Evolutionary conservation across 2,797 vertebrate genomes (phyloP).

Genomic region (Triplophysa yarkandensis): DNA sequence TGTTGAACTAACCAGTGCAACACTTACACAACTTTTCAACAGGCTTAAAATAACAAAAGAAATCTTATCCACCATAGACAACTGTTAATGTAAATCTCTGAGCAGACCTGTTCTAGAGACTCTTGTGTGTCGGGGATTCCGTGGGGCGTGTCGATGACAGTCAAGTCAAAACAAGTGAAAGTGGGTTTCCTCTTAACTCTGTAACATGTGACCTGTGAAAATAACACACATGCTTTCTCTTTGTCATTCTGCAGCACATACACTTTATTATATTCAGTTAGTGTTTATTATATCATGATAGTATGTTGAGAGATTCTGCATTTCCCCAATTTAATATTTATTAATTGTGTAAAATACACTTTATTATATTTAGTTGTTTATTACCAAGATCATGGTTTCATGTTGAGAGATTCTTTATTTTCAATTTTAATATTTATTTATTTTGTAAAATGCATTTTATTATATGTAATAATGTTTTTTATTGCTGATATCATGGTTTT

Average conservation of each 20-base stretch:
- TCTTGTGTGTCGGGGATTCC: slow-evolving; percentile 56
- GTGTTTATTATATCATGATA: too few relatives aligned
- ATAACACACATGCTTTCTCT: background rate
- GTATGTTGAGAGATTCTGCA: too few relatives aligned
- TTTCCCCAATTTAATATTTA: too few relatives aligned
- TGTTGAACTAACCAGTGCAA: background rate
- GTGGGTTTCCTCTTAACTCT: slow-evolving; percentile 49
- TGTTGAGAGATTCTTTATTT: too few relatives aligned
- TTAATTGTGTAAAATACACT: too few relatives aligned
- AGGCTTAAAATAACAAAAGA: background rate
- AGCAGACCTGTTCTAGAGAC: slow-evolving; percentile 41
- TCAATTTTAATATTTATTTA: too few relatives aligned
- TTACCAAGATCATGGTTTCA: too few relatives aligned
- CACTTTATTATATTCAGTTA: too few relatives aligned
- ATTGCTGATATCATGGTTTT: too few relatives aligned
- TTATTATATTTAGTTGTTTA: too few relatives aligned
- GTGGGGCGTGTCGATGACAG: slow-evolving; percentile 70
- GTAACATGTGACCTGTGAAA: background rate
- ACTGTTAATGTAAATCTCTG: slow-evolving; percentile 7
- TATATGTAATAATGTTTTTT: too few relatives aligned
- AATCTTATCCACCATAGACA: slow-evolving; percentile 3
- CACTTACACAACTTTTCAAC: background rate
- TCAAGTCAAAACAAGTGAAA: slow-evolving; percentile 55
- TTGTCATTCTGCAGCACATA: background rate
- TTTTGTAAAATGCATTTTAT: too few relatives aligned